These are phyloP conservation scores for Megalonaias nervosa DNA, from an alignment of 1,140 invertebrate genomes.

Conservation along the genomic window DNA sequence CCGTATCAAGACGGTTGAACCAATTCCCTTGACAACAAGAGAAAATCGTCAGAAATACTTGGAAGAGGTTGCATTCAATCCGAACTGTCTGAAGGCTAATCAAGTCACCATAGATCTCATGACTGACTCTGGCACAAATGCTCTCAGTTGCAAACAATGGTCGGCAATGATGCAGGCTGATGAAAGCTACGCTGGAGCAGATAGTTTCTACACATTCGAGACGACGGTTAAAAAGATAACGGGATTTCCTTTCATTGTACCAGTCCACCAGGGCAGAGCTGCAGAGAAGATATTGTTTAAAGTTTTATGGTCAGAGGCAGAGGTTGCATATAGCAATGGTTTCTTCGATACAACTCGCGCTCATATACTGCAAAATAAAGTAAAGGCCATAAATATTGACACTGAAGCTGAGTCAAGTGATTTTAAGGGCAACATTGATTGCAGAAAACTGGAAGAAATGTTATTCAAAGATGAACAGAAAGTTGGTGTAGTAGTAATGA, in stretches of 20 bases:
- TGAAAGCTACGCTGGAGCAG: constrained; percentile 29
- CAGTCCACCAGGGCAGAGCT: constrained; percentile 36
- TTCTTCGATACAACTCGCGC: constrained; percentile 23
- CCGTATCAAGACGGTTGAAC: constrained; percentile 8
- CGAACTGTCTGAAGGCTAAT: constrained; percentile 3
- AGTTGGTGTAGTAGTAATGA: constrained; percentile 14
- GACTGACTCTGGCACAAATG: constrained; percentile 34
- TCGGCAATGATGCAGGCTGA: constrained; percentile 20
- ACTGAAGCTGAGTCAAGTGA: constrained; percentile 3
- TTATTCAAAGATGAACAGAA: background rate
- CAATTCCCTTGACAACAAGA: constrained; percentile 5
- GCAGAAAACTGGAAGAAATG: constrained; percentile 9
- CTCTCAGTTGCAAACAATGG: constrained; percentile 26
- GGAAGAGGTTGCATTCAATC: constrained; percentile 16
- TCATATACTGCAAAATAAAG: background rate
- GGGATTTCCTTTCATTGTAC: constrained; percentile 20
- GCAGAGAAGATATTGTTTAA: constrained; percentile 25
- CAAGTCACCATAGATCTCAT: constrained; percentile 28
- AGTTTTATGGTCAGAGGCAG: background rate
- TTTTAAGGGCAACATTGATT: constrained; percentile 1
- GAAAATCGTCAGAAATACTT: background rate
- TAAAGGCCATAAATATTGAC: constrained; percentile 1
- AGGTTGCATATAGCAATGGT: background rate
- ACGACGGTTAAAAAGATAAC: constrained; percentile 9
- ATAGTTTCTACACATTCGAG: constrained; percentile 9